Base-by-base conservation (phyloP, 2,888 invertebrate genomes). In the Dorcus hopei region DNA sequence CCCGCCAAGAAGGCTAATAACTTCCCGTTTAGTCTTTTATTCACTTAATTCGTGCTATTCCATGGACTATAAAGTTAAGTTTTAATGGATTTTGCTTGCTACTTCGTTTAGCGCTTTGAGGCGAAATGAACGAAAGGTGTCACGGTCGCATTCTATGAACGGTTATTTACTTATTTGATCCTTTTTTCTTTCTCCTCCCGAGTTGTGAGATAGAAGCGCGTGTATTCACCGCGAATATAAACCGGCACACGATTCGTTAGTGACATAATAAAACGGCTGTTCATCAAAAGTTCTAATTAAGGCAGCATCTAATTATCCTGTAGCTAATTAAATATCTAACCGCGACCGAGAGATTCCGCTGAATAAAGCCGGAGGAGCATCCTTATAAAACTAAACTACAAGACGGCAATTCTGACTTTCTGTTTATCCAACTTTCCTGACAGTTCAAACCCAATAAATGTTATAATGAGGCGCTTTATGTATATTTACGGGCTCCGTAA, bases 321-420 rank as follows among this genome's bases (percentile, higher is more conserved):
- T 69, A 74, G 73, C 74, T 77, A 77, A 77, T 77, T 77, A 76
- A 75, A 77, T 77, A 76, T 74, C 70, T 72, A 75, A 74, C 75
- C 74, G 70, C 74, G 71, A 55, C 52, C 68, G 69, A 70, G 70
- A 71, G 26, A 33, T 33, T 71, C 69, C 70, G 69, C 69, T 68
- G 70, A 72, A 72, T 72, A 71, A 70, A 71, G 72, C 71, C 68
- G 26, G 26, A 33, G 26, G 69, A 71, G 73, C 72, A 72, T 72
- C 72, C 73, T 74, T 74, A 75, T 72, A 74, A 74, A 75, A 74
- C 72, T 74, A 70, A 74, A 73, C 71, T 74, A 74, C 72, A 73
- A 72, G 73, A 69, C 70, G 69, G 73, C 72, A 71, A 72, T 74
- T 73, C 72, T 66, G 72, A 74, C 73, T 73, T 73, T 73, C 72